Conservation (phyloP, 2,113 vertebrate species). For the Pelusios castaneus region DNA sequence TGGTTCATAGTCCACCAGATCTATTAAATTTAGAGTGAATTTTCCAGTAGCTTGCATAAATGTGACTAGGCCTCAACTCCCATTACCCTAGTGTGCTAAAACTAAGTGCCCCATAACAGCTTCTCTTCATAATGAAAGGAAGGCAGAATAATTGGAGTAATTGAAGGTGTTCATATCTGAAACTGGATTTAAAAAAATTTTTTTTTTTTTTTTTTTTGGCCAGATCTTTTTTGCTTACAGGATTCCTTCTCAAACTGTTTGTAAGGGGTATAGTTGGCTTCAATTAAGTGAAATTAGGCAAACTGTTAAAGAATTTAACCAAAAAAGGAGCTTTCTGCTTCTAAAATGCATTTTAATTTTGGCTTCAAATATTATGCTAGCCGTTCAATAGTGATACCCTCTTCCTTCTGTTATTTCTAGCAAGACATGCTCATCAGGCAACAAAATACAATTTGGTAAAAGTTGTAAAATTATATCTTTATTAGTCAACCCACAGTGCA, state of each 20-base stretch:
- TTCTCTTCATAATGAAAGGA: neutral
- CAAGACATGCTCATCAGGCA: fast-evolving
- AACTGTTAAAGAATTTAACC: neutral
- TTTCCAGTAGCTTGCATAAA: neutral
- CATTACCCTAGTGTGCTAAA: neutral
- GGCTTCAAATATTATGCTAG: neutral
- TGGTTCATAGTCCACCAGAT: neutral
- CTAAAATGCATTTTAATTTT: neutral
- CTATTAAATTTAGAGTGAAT: neutral
- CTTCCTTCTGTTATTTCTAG: neutral
- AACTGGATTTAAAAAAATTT: too few relatives aligned
- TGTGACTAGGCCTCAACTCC: neutral
- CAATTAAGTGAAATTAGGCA: neutral
- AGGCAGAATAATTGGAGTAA: neutral
- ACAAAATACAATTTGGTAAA: neutral
- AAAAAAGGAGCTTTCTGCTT: neutral
- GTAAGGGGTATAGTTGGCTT: neutral
- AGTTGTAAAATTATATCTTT: neutral
- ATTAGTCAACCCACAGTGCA: neutral
- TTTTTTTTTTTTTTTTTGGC: slow-evolving; percentile 11
- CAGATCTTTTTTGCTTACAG: neutral
- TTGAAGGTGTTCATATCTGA: neutral
- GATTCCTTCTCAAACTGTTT: neutral
- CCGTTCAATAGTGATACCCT: neutral
- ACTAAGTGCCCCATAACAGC: neutral